Base-by-base conservation (phyloP, 2,888 invertebrate species). In the Sinotaia quadrata region DNA sequence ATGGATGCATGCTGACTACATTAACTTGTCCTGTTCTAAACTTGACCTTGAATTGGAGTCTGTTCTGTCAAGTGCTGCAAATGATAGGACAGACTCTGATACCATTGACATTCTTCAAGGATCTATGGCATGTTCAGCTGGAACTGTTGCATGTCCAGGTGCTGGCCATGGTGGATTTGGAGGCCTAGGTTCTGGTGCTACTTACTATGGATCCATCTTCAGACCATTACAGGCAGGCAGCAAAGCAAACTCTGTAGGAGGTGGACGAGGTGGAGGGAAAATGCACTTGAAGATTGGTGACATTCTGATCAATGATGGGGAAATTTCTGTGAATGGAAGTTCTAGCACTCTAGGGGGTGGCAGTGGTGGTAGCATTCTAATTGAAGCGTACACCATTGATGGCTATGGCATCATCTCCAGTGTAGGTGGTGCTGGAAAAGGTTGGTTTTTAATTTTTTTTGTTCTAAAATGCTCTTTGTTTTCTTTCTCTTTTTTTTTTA, bases 351-450 rank as follows among this genome's bases (percentile, higher is more conserved):
- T 75, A 31, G 82, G 82, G 24, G 81, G 78, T n/a, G 83, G 83
- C 0, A 83, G 83, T 69, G 83, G 81, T 12, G 83, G 83, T 8
- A 81, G 81, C 69, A 76, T 83, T 12, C 73, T 73, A 70, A 73
- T 81, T 2, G 70, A 76, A 36, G 59, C 77, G 0, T 74, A 69
- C 21, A 52, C 66, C 36, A 75, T 81, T 59, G 79, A 81, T 68
- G 81, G 82, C 15, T 81, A 79, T 54, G 82, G 82, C 1, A 62
- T 58, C 21, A 69, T 83, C 27, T 76, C 79, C 8, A 63, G 69
- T 51, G 61, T 63, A 33, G 82, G 82, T 21, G 82, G 82, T 8
- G 65, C 68, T 51, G 77, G 76, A 29, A 62, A 27, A 52, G 69
- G 65, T 65, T 56, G n/a, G 7, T 18, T n/a, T n/a, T n/a, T n/a